Evolutionary conservation across 2,888 invertebrate species (phyloP), one percentile per base, ranked within the genome.

Genomic region (Hirtodrosophila trivittata): DNA sequence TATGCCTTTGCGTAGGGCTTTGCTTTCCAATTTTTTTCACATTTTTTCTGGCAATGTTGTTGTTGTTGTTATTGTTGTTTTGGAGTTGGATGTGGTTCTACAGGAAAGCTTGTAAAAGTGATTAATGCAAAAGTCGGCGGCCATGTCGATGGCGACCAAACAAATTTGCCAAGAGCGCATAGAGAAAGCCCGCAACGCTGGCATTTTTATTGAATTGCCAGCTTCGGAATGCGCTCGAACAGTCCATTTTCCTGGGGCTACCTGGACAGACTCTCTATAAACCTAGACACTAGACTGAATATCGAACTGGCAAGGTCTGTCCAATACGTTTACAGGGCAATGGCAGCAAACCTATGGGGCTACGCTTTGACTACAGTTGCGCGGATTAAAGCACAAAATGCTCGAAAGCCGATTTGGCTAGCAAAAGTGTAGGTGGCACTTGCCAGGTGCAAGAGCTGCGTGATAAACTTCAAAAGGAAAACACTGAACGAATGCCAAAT

Each of bases 71-170:
- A 50, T 51, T 42, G 51, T 25, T 42, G 7, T 28, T n/a, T n/a
- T n/a, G 12, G 3, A 7, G 10, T 12, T 54, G 45, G 1, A 7
- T 39, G 18, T n/a, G 32, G 47, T n/a, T 58, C 42, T 18, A 56
- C 49, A 66, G 73, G 67, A 81, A 75, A 81, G 85, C 85, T 75
- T 72, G 85, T 60, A 82, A 82, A 86, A 86, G 82, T 82, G 82
- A 82, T 82, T 82, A 82, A 82, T 83, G 82, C 82, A 83, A 83
- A 75, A 86, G 80, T 77, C 73, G 75, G 57, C 63, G 57, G 50
- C 49, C 66, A 56, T 64, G 70, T 68, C 71, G 75, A 56, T 66
- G 63, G 41, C 57, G 42, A 42, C 60, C 70, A 72, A 64, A 74
- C 82, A 78, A 82, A 77, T 85, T 82, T 74, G 81, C 81, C 82